Percentiles rank a stretch among this genome's conserved stretches.
These are phyloP conservation scores for Sus cebifrons DNA, from an alignment of 2,797 vertebrate genomes.

Conservation along the genomic window DNA sequence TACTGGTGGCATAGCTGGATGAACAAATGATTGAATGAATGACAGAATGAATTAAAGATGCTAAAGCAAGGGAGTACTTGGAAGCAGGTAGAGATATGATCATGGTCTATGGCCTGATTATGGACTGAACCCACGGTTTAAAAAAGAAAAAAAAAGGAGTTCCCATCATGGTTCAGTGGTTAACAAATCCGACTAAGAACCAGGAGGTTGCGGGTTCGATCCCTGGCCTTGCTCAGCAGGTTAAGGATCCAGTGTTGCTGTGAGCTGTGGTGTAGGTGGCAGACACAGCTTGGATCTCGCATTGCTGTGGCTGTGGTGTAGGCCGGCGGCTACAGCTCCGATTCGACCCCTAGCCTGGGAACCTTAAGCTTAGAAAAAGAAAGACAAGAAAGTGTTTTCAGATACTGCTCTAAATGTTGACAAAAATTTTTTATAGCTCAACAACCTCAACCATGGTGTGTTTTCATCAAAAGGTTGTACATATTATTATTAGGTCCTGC, in stretches of 20 bases:
- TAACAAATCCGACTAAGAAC: no score
- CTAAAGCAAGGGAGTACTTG: background rate
- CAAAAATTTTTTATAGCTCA: background rate
- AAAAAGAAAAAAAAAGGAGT: background rate
- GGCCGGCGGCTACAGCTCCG: no score
- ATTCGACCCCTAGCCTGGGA: no score
- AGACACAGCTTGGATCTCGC: accelerated
- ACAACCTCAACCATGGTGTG: background rate
- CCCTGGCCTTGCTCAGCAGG: no score
- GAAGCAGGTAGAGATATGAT: background rate
- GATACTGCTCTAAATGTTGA: background rate
- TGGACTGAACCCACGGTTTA: background rate
- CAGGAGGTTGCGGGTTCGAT: no score
- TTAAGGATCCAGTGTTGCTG: no score
- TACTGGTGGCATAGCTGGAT: background rate
- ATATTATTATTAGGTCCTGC: background rate
- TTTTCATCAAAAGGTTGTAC: background rate
- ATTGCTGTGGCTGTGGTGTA: no score
- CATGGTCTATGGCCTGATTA: background rate
- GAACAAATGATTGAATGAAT: background rate
- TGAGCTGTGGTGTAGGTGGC: no score
- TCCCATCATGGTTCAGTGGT: no score
- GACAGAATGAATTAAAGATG: background rate
- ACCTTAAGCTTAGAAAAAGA: background rate
- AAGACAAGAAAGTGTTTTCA: background rate